These are phyloP conservation scores for Drosophila guanche DNA, from an alignment of 1,140 invertebrate species.

Conservation along the genomic window DNA sequence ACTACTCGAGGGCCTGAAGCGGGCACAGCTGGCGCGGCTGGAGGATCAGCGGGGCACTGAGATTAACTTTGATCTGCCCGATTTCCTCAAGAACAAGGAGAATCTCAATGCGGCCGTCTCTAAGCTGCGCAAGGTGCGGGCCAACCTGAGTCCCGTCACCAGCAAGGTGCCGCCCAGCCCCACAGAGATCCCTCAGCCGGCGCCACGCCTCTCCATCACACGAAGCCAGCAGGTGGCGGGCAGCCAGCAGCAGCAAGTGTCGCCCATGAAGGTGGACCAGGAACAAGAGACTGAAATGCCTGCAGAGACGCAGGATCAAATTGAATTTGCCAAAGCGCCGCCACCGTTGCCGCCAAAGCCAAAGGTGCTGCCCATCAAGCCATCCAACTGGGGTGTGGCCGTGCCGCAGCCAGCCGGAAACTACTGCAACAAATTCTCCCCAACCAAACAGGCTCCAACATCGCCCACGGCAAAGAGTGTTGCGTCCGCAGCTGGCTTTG, in stretches of 20 bases:
- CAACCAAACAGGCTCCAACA: constrained; percentile 48
- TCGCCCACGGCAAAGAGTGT: constrained; percentile 30
- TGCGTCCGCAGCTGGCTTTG: constrained; percentile 46
- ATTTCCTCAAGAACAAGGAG: constrained; percentile 89
- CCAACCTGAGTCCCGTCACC: constrained; percentile 64
- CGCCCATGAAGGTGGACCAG: constrained; percentile 72
- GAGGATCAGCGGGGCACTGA: constrained; percentile 93
- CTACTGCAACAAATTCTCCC: constrained; percentile 69
- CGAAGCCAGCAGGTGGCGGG: constrained; percentile 38
- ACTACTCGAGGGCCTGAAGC: constrained; percentile 90
- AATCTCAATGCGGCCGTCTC: constrained; percentile 74
- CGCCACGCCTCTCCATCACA: constrained; percentile 74
- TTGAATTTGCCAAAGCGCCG: constrained; percentile 81
- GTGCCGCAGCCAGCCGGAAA: constrained; percentile 42
- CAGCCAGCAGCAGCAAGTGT: constrained; percentile 41
- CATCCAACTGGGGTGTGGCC: constrained; percentile 85
- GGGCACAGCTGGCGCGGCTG: constrained; percentile 89
- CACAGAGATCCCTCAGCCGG: constrained; percentile 71
- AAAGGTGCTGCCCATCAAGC: constrained; percentile 85
- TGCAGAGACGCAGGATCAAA: constrained; percentile 31
- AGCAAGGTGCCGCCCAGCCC: constrained; percentile 41
- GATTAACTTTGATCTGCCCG: constrained; percentile 91
- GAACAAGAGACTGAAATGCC: constrained; percentile 53
- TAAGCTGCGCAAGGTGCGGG: constrained; percentile 71
- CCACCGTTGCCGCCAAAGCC: constrained; percentile 86